Evolutionary conservation across 2,888 invertebrate genomes (phyloP), one percentile per base, ranked within the genome.

Genomic region (Nudaria mundana): DNA sequence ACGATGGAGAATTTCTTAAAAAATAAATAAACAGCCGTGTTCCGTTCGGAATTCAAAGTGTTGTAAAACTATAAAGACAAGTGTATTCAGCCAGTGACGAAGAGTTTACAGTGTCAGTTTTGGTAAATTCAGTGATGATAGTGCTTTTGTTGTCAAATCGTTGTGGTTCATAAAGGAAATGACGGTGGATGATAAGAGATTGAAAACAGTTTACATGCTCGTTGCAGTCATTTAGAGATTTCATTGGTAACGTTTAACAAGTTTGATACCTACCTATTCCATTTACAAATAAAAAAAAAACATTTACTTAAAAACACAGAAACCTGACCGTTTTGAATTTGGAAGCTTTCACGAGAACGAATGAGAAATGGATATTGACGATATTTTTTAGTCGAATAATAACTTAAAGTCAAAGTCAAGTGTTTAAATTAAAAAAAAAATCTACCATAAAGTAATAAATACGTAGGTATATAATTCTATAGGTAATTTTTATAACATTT

Each of bases 81-180:
- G 42, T 43, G 55, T 35, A 41, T 56, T 44, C 40, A 32, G 52
- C 34, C 53, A 54, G 60, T 68, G 63, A 33, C 41, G 31, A 62
- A 53, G 56, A 51, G 35, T 38, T 36, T 45, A 38, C 22, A 49
- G 59, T 64, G 52, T 43, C 41, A 47, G 47, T 55, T 59, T 56
- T 40, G 51, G 52, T 63, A 56, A 61, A 56, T 41, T 39, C 37
- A 44, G 56, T 62, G 54, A 44, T 62, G 62, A 55, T 62, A 46
- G 5, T 13, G 24, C 43, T 46, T 54, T 40, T 50, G 45, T 61
- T 60, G 48, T 48, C 45, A 54, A 55, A 57, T 52, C 60, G 53
- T 62, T 60, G 62, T 64, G 59, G 64, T 68, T 71, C 64, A 71
- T 72, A 73, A 72, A 81, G 82, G 78, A 81, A 79, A 72, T 76